Percentiles rank a stretch among this genome's conserved stretches.
phyloP scores from a whole-genome alignment of 2,888 invertebrate species.

The Drosophila trichaetosa region DNA sequence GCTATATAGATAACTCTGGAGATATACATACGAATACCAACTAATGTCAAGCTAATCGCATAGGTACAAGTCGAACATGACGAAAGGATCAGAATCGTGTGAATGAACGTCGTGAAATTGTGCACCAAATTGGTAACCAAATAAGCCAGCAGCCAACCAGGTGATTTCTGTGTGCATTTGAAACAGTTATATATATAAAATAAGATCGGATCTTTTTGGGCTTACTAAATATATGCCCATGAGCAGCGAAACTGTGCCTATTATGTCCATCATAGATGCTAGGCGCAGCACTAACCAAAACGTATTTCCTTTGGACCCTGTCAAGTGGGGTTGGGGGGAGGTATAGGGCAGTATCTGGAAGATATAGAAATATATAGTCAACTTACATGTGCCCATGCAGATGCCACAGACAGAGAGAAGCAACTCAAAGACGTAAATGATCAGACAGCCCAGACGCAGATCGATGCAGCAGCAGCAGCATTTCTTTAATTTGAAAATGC shows the following conservation, averaged over 20 bases:
- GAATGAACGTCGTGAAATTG: background rate
- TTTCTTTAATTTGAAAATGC: conserved; percentile 6
- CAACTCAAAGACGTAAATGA: conserved; percentile 31
- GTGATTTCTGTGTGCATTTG: conserved; percentile 30
- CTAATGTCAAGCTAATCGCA: background rate
- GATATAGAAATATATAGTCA: background rate
- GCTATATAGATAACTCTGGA: background rate
- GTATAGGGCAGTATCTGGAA: background rate
- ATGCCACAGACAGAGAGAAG: conserved; percentile 27
- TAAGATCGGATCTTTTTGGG: background rate
- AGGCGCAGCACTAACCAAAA: conserved; percentile 23
- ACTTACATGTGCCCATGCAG: conserved; percentile 50
- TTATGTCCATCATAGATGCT: conserved; percentile 34
- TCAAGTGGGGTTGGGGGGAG: background rate
- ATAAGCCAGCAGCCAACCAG: conserved; percentile 26
- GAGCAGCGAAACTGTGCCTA: conserved; percentile 41
- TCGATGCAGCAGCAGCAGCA: conserved; percentile 49
- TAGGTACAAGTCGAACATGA: conserved; percentile 22
- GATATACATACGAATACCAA: background rate
- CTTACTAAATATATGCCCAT: conserved; percentile 45
- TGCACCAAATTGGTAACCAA: conserved; percentile 38
- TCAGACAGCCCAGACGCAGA: conserved; percentile 45
- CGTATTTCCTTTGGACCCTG: background rate
- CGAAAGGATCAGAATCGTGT: background rate
- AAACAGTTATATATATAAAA: background rate